phyloP scores from a whole-genome alignment of 2,113 vertebrate genomes.

The Cochlearius cochlearius region DNA sequence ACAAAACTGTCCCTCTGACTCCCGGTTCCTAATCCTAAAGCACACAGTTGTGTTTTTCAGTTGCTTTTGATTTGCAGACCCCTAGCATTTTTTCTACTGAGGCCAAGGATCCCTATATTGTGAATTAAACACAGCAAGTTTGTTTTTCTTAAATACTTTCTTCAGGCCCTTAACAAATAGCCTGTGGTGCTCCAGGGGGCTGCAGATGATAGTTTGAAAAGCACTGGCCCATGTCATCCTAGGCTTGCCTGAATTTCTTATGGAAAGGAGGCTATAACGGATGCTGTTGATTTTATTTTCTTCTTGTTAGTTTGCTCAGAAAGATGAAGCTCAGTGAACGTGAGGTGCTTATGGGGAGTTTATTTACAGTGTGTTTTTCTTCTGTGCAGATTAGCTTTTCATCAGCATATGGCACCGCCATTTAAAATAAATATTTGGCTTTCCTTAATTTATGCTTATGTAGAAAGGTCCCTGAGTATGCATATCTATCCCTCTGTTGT shows the following conservation, averaged over 20 bases:
- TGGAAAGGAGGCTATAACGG: neutral
- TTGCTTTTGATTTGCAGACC: neutral
- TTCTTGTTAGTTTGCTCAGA: neutral
- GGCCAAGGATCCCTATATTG: neutral
- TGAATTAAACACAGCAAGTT: neutral
- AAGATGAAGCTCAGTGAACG: neutral
- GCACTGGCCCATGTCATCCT: neutral
- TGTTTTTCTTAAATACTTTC: neutral
- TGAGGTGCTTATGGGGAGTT: constrained; percentile 14
- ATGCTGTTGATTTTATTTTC: neutral
- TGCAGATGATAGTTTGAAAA: neutral
- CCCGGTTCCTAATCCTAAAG: neutral
- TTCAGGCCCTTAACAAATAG: neutral
- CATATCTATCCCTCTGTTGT: neutral
- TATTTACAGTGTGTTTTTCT: neutral
- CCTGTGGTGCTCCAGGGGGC: neutral
- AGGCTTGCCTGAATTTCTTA: neutral
- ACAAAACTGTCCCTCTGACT: neutral
- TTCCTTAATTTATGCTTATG: constrained; percentile 18
- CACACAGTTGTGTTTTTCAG: neutral
- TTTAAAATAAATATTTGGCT: constrained; percentile 59
- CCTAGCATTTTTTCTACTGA: neutral
- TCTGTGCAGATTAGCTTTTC: constrained; percentile 24
- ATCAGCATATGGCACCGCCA: constrained; percentile 31
- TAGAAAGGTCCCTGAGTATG: neutral